A percentile compares a stretch with the other conserved stretches of the same genome.
Conservation (phyloP, 2,797 vertebrate genomes). For the Sebastes taczanowskii region DNA sequence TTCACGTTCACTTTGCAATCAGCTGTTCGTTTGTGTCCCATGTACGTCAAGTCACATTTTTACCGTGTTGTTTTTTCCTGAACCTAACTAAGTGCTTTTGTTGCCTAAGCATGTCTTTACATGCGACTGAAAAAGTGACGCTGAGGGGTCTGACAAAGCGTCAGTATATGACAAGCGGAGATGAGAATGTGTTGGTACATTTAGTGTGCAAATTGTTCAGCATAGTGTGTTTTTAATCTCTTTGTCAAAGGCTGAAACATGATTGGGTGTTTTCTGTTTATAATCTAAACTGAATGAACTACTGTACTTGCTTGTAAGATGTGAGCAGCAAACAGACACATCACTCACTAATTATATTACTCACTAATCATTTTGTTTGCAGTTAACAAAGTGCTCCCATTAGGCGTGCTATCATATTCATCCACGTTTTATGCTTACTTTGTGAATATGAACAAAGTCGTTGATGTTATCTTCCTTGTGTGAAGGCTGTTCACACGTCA, state of each 20-base stretch:
- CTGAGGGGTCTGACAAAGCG: too few relatives aligned
- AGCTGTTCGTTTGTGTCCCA: too few relatives aligned
- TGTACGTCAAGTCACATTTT: too few relatives aligned
- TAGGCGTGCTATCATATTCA: neutral
- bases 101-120: too few relatives aligned
- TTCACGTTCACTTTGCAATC: too few relatives aligned
- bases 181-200: too few relatives aligned
- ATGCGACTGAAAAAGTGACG: too few relatives aligned
- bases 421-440: neutral
- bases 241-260: neutral
- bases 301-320: neutral
- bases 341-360: neutral
- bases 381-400: neutral
- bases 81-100: too few relatives aligned
- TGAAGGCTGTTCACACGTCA: neutral
- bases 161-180: too few relatives aligned
- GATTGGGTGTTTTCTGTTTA: neutral
- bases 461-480: neutral
- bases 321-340: neutral
- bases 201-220: neutral
- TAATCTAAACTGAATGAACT: neutral
- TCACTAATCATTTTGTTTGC: neutral
- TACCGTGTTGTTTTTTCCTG: fast-evolving
- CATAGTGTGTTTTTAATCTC: neutral
- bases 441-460: neutral